A percentile compares a stretch with the other conserved stretches of the same genome.
These are phyloP conservation scores for Busseola fusca DNA, from an alignment of 2,888 invertebrate species.

Conservation along the genomic window DNA sequence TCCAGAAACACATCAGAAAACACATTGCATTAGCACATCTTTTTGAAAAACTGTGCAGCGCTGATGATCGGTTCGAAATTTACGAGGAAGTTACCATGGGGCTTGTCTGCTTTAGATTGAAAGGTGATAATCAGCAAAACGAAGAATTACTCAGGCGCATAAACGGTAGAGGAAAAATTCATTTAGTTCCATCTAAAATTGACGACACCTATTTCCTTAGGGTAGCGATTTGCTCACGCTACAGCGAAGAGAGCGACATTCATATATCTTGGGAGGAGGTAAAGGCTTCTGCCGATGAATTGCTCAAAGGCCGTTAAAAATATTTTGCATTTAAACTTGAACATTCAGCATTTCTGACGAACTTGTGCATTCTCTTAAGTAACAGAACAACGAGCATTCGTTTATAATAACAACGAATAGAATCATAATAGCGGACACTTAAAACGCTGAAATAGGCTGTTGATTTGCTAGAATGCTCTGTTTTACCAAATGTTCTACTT, in stretches of 20 bases:
- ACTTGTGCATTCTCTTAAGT: slow-evolving; percentile 6
- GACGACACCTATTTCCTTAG: slow-evolving; percentile 95
- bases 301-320: slow-evolving; percentile 79
- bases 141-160: slow-evolving; percentile 94
- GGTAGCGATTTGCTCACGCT: slow-evolving; percentile 96
- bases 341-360: slow-evolving; percentile 13
- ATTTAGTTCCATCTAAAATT: slow-evolving; percentile 97
- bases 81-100: slow-evolving; percentile 97
- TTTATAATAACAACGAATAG: background rate
- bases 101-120: slow-evolving; percentile 98
- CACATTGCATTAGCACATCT: slow-evolving; percentile 96
- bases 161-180: slow-evolving; percentile 96
- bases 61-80: slow-evolving; percentile 96
- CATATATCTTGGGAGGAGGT: slow-evolving; percentile 96
- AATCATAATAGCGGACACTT: background rate
- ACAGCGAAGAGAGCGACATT: slow-evolving; percentile 94
- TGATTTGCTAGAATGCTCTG: background rate
- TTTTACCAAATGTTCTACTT: background rate
- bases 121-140: slow-evolving; percentile 94
- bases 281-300: slow-evolving; percentile 92
- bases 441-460: background rate
- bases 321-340: background rate
- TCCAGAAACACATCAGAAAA: slow-evolving; percentile 95
- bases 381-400: background rate
- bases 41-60: slow-evolving; percentile 93